A percentile compares a stretch with the other conserved stretches of the same genome.
These are phyloP conservation scores for Lithophane socia DNA, from an alignment of 2,888 invertebrate species.

Conservation along the genomic window DNA sequence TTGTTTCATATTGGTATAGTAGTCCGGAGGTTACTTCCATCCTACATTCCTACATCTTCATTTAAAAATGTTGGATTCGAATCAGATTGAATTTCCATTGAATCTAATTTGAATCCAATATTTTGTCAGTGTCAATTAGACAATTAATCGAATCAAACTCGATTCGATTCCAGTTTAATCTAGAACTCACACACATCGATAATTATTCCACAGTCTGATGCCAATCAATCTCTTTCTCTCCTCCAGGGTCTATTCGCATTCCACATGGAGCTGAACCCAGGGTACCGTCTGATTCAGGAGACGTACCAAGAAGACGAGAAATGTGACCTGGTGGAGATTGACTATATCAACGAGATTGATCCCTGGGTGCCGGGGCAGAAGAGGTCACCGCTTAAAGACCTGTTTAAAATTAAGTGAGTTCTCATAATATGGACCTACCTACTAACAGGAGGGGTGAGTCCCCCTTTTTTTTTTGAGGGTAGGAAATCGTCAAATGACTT, in stretches of 20 bases:
- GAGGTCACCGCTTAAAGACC: constrained; percentile 88
- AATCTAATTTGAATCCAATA: too few relatives aligned
- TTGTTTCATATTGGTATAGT: too few relatives aligned
- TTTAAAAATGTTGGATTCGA: too few relatives aligned
- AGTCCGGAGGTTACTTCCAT: too few relatives aligned
- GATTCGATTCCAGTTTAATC: background rate
- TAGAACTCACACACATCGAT: background rate
- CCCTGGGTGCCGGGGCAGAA: constrained; percentile 90
- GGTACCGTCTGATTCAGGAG: constrained; percentile 90
- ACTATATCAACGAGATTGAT: constrained; percentile 88
- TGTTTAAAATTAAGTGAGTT: constrained; percentile 89
- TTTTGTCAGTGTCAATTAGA: too few relatives aligned
- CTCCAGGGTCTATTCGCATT: constrained; percentile 89
- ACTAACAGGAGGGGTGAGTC: too few relatives aligned
- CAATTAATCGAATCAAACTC: too few relatives aligned
- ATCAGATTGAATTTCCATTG: too few relatives aligned
- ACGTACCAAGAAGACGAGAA: constrained; percentile 91
- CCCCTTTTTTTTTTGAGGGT: too few relatives aligned
- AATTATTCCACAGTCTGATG: background rate
- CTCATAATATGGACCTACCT: background rate
- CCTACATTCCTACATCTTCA: too few relatives aligned
- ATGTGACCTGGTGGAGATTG: constrained; percentile 91
- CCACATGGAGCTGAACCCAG: constrained; percentile 90
- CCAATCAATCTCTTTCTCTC: background rate
- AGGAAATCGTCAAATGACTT: too few relatives aligned